Conservation (phyloP, 2,797 vertebrate species). For the Phyllotis vaccarum region DNA sequence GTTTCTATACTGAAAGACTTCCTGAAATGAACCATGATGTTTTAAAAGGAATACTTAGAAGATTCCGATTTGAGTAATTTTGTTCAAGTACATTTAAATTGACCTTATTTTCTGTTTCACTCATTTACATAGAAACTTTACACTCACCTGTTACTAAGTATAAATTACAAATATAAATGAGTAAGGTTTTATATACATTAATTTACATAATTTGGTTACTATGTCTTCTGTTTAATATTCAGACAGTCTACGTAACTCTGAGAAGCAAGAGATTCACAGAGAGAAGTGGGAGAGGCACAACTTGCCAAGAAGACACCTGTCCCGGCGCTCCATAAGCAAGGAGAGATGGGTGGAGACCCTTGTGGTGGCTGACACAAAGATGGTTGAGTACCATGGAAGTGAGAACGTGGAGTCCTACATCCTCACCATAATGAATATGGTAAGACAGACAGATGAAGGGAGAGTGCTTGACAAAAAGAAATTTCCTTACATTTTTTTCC, state of each 20-base stretch:
- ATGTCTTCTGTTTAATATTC: constrained; percentile 75
- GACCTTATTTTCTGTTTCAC: neutral
- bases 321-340: constrained; percentile 94
- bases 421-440: constrained; percentile 99
- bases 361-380: constrained; percentile 98
- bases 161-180: neutral
- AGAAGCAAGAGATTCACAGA: constrained; percentile 89
- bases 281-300: constrained; percentile 91
- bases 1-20: neutral
- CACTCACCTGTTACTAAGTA: neutral
- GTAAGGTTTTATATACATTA: neutral
- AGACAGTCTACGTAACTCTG: constrained; percentile 89
- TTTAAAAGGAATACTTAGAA: neutral
- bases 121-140: neutral
- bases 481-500: neutral
- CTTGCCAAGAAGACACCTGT: constrained; percentile 82
- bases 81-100: neutral
- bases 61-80: neutral
- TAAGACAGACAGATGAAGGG: constrained; percentile 78
- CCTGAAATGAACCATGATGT: neutral
- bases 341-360: constrained; percentile 98
- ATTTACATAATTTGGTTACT: neutral
- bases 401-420: constrained; percentile 97
- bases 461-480: neutral
- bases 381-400: constrained; percentile 96